These are phyloP conservation scores for Andinoacara biseriatus DNA, from an alignment of 2,113 vertebrate species.

Conservation along the genomic window DNA sequence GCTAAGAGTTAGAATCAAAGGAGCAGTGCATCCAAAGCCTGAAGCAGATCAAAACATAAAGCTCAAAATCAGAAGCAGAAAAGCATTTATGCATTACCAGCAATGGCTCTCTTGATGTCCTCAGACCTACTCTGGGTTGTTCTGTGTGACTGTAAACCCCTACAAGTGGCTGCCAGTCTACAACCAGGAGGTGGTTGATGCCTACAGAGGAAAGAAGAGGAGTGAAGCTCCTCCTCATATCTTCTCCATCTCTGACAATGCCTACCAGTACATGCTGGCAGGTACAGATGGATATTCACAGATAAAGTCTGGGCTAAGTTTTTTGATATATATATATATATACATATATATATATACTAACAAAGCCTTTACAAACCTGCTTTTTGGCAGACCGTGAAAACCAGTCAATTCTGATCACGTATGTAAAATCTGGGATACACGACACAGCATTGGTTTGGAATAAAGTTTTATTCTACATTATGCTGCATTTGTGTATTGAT, in stretches of 20 bases:
- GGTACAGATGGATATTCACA: not conserved
- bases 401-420: conserved; percentile 95
- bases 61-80: not conserved
- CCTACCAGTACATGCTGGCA: too few species aligned
- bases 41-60: not conserved
- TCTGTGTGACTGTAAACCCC: too few species aligned
- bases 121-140: conserved; percentile 73
- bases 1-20: not conserved
- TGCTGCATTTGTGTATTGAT: not conserved
- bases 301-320: not conserved
- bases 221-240: too few species aligned
- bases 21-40: not conserved
- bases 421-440: conserved; percentile 54
- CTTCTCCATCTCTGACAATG: too few species aligned
- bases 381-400: conserved; percentile 87
- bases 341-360: too few species aligned
- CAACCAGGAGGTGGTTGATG: too few species aligned
- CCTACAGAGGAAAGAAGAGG: too few species aligned
- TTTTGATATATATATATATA: not conserved
- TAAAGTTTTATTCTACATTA: not conserved
- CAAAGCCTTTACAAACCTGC: conserved; percentile 1
- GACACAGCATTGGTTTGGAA: not conserved
- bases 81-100: not conserved
- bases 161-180: too few species aligned
- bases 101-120: not conserved